Conservation (phyloP, 2,113 vertebrate species). For the Festucalex cinctus region DNA sequence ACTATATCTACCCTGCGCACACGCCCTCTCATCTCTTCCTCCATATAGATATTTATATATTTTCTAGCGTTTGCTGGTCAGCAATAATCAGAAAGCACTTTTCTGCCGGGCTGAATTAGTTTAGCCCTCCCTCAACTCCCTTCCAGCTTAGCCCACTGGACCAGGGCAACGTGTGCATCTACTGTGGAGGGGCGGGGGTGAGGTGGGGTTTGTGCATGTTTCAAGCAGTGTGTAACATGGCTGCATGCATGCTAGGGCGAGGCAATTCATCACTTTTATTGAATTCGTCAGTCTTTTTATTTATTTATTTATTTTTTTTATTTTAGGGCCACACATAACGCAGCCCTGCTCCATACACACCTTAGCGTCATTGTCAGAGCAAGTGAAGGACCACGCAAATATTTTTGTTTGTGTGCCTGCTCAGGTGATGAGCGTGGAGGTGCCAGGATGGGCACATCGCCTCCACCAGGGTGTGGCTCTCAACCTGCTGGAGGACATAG, state of each 20-base stretch:
- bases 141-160: conserved; percentile 98
- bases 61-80: conserved; percentile 96
- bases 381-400: neutral
- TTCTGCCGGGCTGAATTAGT: conserved; percentile 95
- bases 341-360: too few relatives aligned
- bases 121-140: conserved; percentile 64
- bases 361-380: too few relatives aligned
- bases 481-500: conserved; percentile 79
- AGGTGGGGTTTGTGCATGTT: conserved; percentile 8
- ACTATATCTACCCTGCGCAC: conserved; percentile 3
- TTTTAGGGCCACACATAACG: too few relatives aligned
- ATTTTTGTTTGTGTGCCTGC: conserved; percentile 2
- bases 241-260: neutral
- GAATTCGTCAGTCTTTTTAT: neutral
- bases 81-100: conserved; percentile 99
- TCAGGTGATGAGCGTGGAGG: conserved; percentile 81
- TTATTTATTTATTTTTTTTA: too few relatives aligned
- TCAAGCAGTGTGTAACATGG: neutral
- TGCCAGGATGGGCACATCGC: conserved; percentile 68
- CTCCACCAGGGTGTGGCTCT: conserved; percentile 74
- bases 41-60: conserved; percentile 42
- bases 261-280: neutral
- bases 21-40: conserved; percentile 51
- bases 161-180: conserved; percentile 73
- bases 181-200: conserved; percentile 39